phyloP scores from a whole-genome alignment of 2,888 invertebrate genomes.

The Phasia obesa region DNA sequence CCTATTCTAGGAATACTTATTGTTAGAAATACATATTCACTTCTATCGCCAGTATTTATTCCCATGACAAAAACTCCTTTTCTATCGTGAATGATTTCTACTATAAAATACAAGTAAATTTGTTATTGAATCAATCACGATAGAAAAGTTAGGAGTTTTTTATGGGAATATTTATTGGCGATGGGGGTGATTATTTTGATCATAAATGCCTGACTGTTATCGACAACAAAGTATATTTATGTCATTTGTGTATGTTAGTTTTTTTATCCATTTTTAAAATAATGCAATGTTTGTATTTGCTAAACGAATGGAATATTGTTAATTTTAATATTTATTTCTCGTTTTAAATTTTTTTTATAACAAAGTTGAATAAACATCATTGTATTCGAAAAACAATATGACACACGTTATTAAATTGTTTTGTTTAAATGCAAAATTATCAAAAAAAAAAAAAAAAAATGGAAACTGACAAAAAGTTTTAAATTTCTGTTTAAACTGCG shows the following conservation, averaged over 20 bases:
- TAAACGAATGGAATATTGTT: constrained; percentile 47
- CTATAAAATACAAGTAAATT: too few species aligned
- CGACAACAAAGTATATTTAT: constrained; percentile 25
- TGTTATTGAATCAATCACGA: too few species aligned
- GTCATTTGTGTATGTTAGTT: not conserved
- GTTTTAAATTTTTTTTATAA: constrained; percentile 12
- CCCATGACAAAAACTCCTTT: too few species aligned
- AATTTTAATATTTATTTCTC: constrained; percentile 50
- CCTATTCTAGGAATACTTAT: too few species aligned
- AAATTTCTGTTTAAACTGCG: constrained; percentile 49
- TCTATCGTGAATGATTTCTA: too few species aligned
- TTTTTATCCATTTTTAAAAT: constrained; percentile 17
- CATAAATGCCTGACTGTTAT: not conserved
- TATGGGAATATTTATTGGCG: too few species aligned
- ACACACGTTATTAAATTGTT: constrained; percentile 31
- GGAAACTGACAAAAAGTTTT: constrained; percentile 29
- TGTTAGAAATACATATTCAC: too few species aligned
- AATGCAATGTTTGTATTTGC: constrained; percentile 55
- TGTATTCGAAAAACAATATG: not conserved
- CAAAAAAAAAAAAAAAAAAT: constrained; percentile 8
- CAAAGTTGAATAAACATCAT: constrained; percentile 41
- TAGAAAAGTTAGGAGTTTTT: too few species aligned
- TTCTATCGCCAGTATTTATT: too few species aligned
- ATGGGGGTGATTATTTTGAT: not conserved
- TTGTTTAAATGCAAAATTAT: constrained; percentile 44